Evolutionary conservation across 2,888 invertebrate genomes (phyloP), one percentile per base, ranked within the genome.

Genomic region (Hydrotaea cyrtoneurina): DNA sequence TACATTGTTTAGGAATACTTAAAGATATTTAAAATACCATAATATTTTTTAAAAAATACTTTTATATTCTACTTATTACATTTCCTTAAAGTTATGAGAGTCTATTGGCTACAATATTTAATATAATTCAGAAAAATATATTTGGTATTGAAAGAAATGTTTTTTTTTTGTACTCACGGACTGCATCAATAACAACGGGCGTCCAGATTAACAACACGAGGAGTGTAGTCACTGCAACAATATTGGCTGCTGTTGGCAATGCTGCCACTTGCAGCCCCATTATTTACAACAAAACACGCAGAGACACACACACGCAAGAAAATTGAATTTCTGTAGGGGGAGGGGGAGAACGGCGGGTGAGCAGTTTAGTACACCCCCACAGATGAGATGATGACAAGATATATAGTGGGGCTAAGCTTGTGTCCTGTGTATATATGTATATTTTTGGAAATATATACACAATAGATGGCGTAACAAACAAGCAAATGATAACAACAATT

Each of bases 221-320:
- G 64, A 86, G 84, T 69, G 86, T 78, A 87, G 88, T 89, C 85
- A 89, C 89, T 91, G 92, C 92, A 91, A 91, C 89, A 89, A 90
- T 86, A 90, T 89, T 90, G 91, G 90, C 90, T 90, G 89, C 91
- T 91, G 89, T 87, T 88, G 89, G 89, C 89, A 89, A 86, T 87
- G 88, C 88, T 89, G 92, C 92, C 91, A 92, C 90, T 90, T 91
- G 92, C 92, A 92, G 90, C 91, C 92, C 92, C 92, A 92, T 92
- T 89, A 91, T 91, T 89, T 90, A 86, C 85, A 86, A 76, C 74
- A 83, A 80, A 83, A 69, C 50, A 55, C 76, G 66, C 69, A 10
- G 66, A 64, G 46, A 78, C 76, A 79, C 62, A 83, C 80, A 77
- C 78, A 73, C 46, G 39, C 71, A 80, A 8, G 31, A 15, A 69